Percentiles rank a stretch among this genome's conserved stretches.
These are phyloP conservation scores for Parasteatoda lunata DNA, from an alignment of 2,888 invertebrate species.

Conservation along the genomic window DNA sequence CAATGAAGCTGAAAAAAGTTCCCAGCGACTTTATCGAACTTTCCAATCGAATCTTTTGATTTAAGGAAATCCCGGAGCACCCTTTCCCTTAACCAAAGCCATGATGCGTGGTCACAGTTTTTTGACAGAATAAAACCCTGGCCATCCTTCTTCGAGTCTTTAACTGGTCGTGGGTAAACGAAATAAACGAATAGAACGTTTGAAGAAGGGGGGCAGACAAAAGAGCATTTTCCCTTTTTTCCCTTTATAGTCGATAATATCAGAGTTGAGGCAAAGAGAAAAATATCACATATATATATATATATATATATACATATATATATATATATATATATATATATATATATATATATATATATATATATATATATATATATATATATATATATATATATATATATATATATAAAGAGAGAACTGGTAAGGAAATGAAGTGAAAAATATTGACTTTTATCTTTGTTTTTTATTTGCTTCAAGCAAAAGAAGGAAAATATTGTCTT, in stretches of 20 bases:
- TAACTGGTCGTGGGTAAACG: constrained; percentile 1
- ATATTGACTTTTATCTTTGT: too few relatives aligned
- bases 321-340: too few relatives aligned
- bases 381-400: too few relatives aligned
- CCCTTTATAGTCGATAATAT: background rate
- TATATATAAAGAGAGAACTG: too few relatives aligned
- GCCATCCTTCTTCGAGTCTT: constrained; percentile 22
- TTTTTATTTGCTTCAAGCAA: too few relatives aligned
- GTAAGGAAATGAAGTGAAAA: too few relatives aligned
- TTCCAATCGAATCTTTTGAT: constrained; percentile 33
- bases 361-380: too few relatives aligned
- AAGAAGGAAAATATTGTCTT: too few relatives aligned
- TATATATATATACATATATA: too few relatives aligned
- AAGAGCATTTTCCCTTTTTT: background rate
- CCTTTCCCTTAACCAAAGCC: constrained; percentile 8
- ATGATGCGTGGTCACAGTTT: constrained; percentile 41
- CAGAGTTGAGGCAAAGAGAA: background rate
- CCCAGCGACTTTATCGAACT: constrained; percentile 29
- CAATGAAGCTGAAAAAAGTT: constrained; percentile 6
- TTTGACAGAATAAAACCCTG: constrained; percentile 44
- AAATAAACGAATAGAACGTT: constrained; percentile 11
- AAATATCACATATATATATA: background rate
- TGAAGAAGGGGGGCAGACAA: background rate
- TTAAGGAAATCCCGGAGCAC: constrained; percentile 23
- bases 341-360: too few relatives aligned